Percentiles rank a stretch among this genome's conserved stretches.
Conservation (phyloP, 2,113 vertebrate genomes). For the Myocastor coypus region DNA sequence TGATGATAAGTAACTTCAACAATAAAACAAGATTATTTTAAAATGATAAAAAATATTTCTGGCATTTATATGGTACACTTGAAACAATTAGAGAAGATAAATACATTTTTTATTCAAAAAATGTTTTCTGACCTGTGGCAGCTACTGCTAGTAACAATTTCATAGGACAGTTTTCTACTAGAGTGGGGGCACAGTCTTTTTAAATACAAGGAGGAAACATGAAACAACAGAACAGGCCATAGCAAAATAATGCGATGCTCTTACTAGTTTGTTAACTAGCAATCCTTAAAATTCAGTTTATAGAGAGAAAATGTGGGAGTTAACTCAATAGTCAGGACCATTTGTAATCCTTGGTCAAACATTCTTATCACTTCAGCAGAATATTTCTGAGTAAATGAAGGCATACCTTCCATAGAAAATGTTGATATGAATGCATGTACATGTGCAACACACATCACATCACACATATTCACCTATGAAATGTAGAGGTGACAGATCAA, state of each 20-base stretch:
- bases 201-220: neutral
- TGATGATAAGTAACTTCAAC: neutral
- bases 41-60: slow-evolving; percentile 39
- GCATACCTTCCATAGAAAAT: neutral
- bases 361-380: neutral
- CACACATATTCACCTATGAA: neutral
- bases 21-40: slow-evolving; percentile 42
- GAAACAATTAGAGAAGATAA: slow-evolving; percentile 14
- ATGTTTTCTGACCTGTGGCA: slow-evolving; percentile 16
- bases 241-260: neutral
- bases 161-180: neutral
- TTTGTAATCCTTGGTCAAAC: neutral
- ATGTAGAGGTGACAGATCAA: neutral
- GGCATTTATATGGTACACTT: neutral
- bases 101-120: slow-evolving; percentile 46
- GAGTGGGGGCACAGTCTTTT: neutral
- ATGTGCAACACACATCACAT: too few relatives aligned
- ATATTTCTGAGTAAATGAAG: neutral
- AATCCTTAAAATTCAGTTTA: slow-evolving; percentile 9
- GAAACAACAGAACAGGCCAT: neutral
- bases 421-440: neutral
- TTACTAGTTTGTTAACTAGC: slow-evolving; percentile 14
- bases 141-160: slow-evolving; percentile 1
- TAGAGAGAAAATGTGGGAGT: neutral
- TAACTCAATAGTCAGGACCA: neutral